These are phyloP conservation scores for Parnassius smintheus DNA, from an alignment of 2,888 invertebrate species.

Conservation along the genomic window DNA sequence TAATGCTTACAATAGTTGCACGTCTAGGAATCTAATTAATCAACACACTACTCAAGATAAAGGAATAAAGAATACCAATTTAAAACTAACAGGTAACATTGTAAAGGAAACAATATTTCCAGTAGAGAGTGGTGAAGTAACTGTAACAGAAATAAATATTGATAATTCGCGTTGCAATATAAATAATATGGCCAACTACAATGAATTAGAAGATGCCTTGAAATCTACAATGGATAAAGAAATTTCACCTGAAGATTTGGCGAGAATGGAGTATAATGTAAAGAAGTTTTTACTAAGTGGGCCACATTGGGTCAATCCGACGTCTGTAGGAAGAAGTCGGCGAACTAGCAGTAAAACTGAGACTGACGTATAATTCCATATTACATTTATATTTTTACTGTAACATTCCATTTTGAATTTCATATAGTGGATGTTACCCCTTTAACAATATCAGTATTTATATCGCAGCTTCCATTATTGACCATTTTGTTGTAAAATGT, in stretches of 20 bases:
- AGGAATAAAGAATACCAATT: constrained; percentile 36
- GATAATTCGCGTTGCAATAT: constrained; percentile 50
- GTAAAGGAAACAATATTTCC: constrained; percentile 72
- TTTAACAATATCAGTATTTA: constrained; percentile 7
- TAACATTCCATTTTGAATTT: constrained; percentile 8
- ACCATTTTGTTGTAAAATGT: constrained; percentile 1
- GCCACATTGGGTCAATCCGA: constrained; percentile 64
- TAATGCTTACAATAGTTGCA: constrained; percentile 57
- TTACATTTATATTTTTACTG: neutral
- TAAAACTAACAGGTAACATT: constrained; percentile 54
- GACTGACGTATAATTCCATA: constrained; percentile 69
- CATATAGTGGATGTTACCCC: neutral
- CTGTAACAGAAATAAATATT: constrained; percentile 60
- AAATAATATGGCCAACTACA: constrained; percentile 24
- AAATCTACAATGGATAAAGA: constrained; percentile 61
- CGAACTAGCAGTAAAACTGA: constrained; percentile 80
- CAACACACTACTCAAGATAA: constrained; percentile 44
- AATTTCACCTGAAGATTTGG: constrained; percentile 81
- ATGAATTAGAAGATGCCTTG: constrained; percentile 49
- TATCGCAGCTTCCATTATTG: constrained; percentile 29
- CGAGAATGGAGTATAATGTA: constrained; percentile 89
- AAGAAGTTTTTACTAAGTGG: constrained; percentile 86
- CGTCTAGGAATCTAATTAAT: constrained; percentile 46
- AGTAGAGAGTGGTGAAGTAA: constrained; percentile 63
- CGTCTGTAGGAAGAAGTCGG: constrained; percentile 56